A percentile compares a stretch with the other conserved stretches of the same genome.
These are phyloP conservation scores for Antitype chi DNA, from an alignment of 2,888 invertebrate genomes.

Conservation along the genomic window DNA sequence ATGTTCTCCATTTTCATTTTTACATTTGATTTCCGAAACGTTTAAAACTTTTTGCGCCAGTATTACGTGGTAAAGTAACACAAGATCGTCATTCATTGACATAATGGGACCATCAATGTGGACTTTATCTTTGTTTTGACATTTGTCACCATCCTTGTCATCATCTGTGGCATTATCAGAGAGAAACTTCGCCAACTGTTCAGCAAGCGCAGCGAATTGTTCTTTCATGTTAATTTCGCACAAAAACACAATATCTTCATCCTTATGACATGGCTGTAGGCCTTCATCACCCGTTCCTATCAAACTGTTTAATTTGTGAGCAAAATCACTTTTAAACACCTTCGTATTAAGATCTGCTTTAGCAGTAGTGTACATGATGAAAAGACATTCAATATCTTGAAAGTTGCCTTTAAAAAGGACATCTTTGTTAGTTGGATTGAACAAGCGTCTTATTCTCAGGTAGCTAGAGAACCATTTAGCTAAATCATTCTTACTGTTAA, in stretches of 20 bases:
- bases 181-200: constrained; percentile 34
- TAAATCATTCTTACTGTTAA: constrained; percentile 42
- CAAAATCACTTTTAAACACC: neutral
- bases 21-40: constrained; percentile 30
- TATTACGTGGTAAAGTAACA: constrained; percentile 50
- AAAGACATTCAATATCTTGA: constrained; percentile 42
- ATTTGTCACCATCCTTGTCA: neutral
- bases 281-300: constrained; percentile 47
- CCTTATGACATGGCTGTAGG: constrained; percentile 16
- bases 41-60: constrained; percentile 44
- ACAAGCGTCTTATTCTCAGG: constrained; percentile 39
- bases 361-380: constrained; percentile 59
- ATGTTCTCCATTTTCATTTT: constrained; percentile 21
- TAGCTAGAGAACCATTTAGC: constrained; percentile 54
- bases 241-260: constrained; percentile 37
- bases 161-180: constrained; percentile 5
- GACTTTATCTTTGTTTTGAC: neutral
- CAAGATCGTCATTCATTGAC: constrained; percentile 46
- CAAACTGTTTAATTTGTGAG: constrained; percentile 34
- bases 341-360: constrained; percentile 29
- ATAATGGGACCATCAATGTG: constrained; percentile 8
- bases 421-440: constrained; percentile 29
- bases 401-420: constrained; percentile 42
- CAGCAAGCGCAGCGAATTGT: constrained; percentile 42
- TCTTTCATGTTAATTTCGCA: constrained; percentile 40